Percentiles rank a stretch among this genome's conserved stretches.
phyloP scores from a whole-genome alignment of 1,140 invertebrate genomes.

The Neodiprion pinetum region DNA sequence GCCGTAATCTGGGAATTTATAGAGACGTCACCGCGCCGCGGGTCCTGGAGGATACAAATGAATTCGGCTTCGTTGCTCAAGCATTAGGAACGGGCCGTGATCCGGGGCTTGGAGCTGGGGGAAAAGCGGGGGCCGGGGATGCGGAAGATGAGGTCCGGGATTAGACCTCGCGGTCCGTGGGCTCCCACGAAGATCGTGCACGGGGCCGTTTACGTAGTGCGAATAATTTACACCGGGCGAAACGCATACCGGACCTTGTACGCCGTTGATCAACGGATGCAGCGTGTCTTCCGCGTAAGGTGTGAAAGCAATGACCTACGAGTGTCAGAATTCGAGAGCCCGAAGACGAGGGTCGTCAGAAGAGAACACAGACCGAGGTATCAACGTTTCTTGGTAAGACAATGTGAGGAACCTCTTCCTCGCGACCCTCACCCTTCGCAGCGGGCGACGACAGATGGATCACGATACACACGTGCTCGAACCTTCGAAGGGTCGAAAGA shows the following conservation, averaged over 20 bases:
- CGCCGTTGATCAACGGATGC: not conserved
- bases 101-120: not conserved
- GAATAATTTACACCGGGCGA: not conserved
- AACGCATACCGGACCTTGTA: not conserved
- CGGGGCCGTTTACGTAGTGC: not conserved
- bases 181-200: constrained; percentile 43
- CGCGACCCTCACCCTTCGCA: not conserved
- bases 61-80: constrained; percentile 1
- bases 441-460: not conserved
- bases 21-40: constrained; percentile 7
- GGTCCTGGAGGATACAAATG: constrained; percentile 9
- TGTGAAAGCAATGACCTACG: not conserved
- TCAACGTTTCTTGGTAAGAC: not conserved
- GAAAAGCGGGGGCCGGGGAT: constrained; percentile 15
- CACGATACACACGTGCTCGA: not conserved
- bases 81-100: not conserved
- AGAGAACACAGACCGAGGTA: not conserved
- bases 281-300: not conserved
- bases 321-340: not conserved
- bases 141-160: constrained; percentile 35
- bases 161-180: constrained; percentile 35
- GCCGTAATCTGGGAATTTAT: constrained; percentile 13
- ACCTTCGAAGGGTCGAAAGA: not conserved
- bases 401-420: not conserved
- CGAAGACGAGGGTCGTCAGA: not conserved